These are phyloP conservation scores for Eunapius fragilis DNA, from an alignment of 37 sponge, comb jelly and placozoan genomes.

Conservation along the genomic window DNA sequence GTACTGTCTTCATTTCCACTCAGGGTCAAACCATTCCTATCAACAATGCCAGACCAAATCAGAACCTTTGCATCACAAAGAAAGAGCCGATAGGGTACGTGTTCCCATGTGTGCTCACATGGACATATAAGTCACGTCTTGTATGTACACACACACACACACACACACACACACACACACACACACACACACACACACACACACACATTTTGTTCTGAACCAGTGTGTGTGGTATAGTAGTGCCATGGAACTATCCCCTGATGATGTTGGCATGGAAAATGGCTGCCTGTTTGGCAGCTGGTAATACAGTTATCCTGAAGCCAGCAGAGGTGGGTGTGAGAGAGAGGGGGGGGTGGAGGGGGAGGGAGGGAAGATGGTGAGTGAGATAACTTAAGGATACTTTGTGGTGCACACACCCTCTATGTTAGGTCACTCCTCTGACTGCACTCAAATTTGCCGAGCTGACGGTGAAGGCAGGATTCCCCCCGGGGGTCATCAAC, in stretches of 20 bases:
- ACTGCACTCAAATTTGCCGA: slow-evolving; percentile 95
- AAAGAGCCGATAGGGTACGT: slow-evolving; percentile 89
- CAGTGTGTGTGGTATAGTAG: slow-evolving; percentile 87
- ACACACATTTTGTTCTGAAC: background rate
- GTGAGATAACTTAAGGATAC: background rate
- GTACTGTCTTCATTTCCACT: background rate
- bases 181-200: background rate
- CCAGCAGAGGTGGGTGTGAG: slow-evolving; percentile 75
- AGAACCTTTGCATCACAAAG: slow-evolving; percentile 85
- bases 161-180: background rate
- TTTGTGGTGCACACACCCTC: too few relatives aligned
- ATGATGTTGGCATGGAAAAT: slow-evolving; percentile 97
- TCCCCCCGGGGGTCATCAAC: slow-evolving; percentile 91
- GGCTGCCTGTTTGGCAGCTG: slow-evolving; percentile 90
- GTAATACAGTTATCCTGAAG: slow-evolving; percentile 91
- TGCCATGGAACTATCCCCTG: slow-evolving; percentile 97
- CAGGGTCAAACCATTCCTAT: slow-evolving; percentile 88
- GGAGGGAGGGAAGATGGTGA: background rate
- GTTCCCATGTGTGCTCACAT: background rate
- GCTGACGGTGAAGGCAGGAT: slow-evolving; percentile 85
- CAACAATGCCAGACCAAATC: slow-evolving; percentile 91
- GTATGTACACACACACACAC: background rate
- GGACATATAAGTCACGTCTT: too few relatives aligned
- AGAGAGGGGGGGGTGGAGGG: background rate
- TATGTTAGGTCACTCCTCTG: slow-evolving; percentile 79